A percentile compares a stretch with the other conserved stretches of the same genome.
phyloP scores from a whole-genome alignment of 2,113 vertebrate genomes.

The Sorex araneus region DNA sequence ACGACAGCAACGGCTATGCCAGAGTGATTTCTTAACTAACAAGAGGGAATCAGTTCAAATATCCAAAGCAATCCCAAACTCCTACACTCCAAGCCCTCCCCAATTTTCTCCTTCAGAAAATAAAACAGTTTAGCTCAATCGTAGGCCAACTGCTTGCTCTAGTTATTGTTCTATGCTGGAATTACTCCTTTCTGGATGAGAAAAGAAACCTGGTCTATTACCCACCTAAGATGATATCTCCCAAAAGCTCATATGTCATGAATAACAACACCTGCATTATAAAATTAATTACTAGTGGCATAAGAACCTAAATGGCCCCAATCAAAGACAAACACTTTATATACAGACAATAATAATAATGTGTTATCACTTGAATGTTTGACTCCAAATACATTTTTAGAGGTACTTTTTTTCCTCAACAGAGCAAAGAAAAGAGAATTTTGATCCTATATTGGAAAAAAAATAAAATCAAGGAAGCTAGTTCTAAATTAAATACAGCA shows the following conservation, averaged over 20 bases:
- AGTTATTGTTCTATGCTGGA: not conserved
- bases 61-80: constrained; percentile 56
- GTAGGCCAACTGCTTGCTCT: not conserved
- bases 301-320: constrained; percentile 64
- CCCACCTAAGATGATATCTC: not conserved
- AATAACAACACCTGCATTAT: constrained; percentile 53
- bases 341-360: constrained; percentile 47
- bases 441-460: constrained; percentile 25
- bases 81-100: not conserved
- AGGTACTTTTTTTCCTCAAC: constrained; percentile 25
- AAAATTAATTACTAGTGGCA: constrained; percentile 60
- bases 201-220: not conserved
- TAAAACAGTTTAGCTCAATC: constrained; percentile 19
- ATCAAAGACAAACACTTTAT: constrained; percentile 68
- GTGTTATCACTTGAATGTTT: constrained; percentile 53
- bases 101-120: constrained; percentile 46
- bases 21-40: constrained; percentile 78
- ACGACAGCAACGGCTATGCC: constrained; percentile 63
- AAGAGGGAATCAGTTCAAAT: constrained; percentile 70
- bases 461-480: not conserved
- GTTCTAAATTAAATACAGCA: constrained; percentile 20
- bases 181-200: constrained; percentile 29
- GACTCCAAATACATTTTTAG: constrained; percentile 65
- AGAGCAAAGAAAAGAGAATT: constrained; percentile 66
- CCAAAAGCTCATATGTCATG: not conserved